Percentiles rank a stretch among this genome's conserved stretches.
These are phyloP conservation scores for Drosophila falleni DNA, from an alignment of 2,888 invertebrate genomes.

Conservation along the genomic window DNA sequence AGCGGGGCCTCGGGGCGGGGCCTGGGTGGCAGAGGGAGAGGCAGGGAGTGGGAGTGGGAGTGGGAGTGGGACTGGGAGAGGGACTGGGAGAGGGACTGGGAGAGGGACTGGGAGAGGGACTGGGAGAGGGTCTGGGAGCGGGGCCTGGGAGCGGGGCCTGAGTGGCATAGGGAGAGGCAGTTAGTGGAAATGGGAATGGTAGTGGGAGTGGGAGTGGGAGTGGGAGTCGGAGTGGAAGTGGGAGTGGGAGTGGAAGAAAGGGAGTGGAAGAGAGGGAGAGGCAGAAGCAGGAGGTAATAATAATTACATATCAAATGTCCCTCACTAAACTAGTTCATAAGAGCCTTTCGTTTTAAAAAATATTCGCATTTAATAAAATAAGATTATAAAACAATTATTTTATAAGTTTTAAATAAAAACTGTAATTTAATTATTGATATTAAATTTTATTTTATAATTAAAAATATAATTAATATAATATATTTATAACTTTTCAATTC, in stretches of 20 bases:
- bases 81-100: too few species aligned
- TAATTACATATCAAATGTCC: too few species aligned
- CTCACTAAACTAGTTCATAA: too few species aligned
- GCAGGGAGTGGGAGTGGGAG: neutral
- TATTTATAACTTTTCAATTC: too few species aligned
- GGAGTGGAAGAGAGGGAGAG: neutral
- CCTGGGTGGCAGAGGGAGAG: neutral
- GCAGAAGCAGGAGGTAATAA: neutral
- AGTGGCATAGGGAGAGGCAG: neutral
- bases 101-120: neutral
- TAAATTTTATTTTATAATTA: too few species aligned
- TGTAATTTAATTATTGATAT: too few species aligned
- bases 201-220: neutral
- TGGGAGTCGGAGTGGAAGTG: neutral
- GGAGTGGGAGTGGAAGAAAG: neutral
- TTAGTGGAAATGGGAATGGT: neutral
- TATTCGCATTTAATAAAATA: too few species aligned
- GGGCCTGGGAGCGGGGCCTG: neutral
- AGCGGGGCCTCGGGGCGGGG: too few species aligned
- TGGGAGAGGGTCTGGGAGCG: neutral
- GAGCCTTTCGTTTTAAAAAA: too few species aligned
- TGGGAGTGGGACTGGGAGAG: neutral
- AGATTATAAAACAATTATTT: too few species aligned
- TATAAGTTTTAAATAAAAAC: too few species aligned
- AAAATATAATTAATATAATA: too few species aligned